These are phyloP conservation scores for Tupaia chinensis DNA, from an alignment of 2,113 vertebrate genomes.

Conservation along the genomic window DNA sequence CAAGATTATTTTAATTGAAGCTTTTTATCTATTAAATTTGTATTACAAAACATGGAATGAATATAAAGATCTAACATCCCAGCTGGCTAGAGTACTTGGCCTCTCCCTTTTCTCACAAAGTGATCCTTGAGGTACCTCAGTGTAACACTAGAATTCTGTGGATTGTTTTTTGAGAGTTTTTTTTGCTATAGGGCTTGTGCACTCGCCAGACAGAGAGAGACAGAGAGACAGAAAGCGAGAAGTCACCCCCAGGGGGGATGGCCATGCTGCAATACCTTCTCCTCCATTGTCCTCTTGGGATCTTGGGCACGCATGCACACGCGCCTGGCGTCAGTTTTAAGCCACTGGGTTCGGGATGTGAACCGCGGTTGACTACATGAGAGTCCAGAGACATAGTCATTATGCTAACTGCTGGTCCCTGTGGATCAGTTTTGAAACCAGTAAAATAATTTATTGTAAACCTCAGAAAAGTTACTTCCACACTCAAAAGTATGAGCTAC, in stretches of 20 bases:
- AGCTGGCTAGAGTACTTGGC: neutral
- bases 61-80: neutral
- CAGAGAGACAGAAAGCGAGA: no score
- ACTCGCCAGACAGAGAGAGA: no score
- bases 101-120: neutral
- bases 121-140: neutral
- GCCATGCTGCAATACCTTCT: no score
- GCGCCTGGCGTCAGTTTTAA: no score
- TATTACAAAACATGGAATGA: neutral
- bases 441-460: neutral
- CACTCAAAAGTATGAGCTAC: neutral
- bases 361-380: no score
- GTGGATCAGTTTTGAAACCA: neutral
- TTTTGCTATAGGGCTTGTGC: no score
- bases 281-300: no score
- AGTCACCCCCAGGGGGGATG: no score
- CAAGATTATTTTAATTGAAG: neutral
- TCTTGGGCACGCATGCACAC: no score
- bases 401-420: no score
- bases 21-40: neutral
- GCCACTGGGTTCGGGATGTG: no score
- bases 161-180: neutral
- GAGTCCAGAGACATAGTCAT: no score
- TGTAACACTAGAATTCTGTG: neutral
- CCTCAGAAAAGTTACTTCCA: neutral